Base-by-base conservation (phyloP, 2,888 invertebrate species). In the Nowickia ferox region DNA sequence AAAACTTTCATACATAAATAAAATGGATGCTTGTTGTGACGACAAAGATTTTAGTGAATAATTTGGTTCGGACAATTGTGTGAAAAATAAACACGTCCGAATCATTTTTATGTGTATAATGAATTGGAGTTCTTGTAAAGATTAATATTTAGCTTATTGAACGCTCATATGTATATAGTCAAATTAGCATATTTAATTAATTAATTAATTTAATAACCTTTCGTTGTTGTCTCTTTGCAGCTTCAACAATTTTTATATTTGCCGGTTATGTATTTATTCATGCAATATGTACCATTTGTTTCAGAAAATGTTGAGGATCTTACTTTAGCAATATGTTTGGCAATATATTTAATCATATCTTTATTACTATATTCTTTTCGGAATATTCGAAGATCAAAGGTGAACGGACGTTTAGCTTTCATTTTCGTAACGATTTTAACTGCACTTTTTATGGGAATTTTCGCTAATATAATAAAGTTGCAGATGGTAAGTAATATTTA, bases 221-320 rank as follows among this genome's bases (percentile, higher is more conserved):
- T 57, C 4, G 44, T 72, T 65, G 10, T 55, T 71, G 1, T 74
- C 5, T 80, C 30, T 55, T 82, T 82, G 42, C 75, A 83, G 82
- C 57, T 83, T 51, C 76, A 83, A 77, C 71, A 77, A 59, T 4
- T 48, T 51, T 8, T 77, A 6, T 65, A 65, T 77, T 15, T 82
- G 11, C 46, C 63, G 1, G 22, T 83, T 40, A 83, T 83, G 65
- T 83, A 65, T 59, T 55, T 57, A 17, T 77, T 53, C 71, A 9
- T 61, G 9, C 66, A 46, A 59, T 10, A 46, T 46, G 10, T 55
- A 46, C 10, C 44, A 38, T n/a, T 51, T 19, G 38, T 48, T 57
- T 11, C 42, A 53, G 1, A 40, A 55, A 55, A 46, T 8, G 0
- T 53, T 13, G 15, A 63, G 1, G n/a, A 51, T 51, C 2, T n/a